phyloP scores from a whole-genome alignment of 2,797 vertebrate genomes.

The Molothrus ater region DNA sequence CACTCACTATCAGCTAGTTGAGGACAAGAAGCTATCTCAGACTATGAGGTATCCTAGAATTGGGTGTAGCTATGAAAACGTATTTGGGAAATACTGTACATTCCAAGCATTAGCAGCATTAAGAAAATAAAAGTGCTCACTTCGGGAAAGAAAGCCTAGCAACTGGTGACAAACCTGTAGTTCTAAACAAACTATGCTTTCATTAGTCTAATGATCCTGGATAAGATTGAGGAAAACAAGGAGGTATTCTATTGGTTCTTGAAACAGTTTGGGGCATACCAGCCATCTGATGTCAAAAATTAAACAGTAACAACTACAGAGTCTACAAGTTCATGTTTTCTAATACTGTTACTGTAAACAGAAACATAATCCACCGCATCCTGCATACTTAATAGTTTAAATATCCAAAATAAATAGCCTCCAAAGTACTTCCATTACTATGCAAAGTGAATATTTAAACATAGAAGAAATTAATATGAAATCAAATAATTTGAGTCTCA shows the following conservation, averaged over 20 bases:
- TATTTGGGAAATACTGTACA: background rate
- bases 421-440: background rate
- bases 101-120: background rate
- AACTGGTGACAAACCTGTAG: background rate
- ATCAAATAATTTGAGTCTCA: background rate
- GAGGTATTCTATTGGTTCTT: background rate
- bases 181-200: background rate
- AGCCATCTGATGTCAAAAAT: background rate
- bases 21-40: background rate
- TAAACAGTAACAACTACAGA: background rate
- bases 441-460: background rate
- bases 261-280: background rate
- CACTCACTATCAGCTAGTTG: background rate
- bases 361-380: background rate
- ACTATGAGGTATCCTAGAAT: background rate
- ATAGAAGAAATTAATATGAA: background rate
- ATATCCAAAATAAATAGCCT: background rate
- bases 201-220: background rate
- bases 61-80: background rate
- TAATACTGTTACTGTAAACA: background rate
- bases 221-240: background rate
- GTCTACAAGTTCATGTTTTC: background rate
- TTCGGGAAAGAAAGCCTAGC: background rate
- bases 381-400: background rate
- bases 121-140: background rate